Conservation (phyloP, 2,888 invertebrate species). For the Ashinkailepas kermadecensis region DNA sequence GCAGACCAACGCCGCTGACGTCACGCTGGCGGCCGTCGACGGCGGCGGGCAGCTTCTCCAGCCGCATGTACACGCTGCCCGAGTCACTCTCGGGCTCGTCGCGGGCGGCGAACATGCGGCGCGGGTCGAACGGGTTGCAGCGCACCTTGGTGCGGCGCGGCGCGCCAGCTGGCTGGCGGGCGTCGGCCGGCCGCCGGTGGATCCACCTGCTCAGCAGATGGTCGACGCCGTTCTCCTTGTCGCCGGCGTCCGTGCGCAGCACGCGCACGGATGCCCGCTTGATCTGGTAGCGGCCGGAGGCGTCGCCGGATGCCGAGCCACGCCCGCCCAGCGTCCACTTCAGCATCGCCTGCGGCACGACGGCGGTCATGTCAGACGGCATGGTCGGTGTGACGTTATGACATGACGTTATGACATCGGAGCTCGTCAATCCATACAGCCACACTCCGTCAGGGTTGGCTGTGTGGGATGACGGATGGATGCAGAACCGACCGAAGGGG, state of each 20-base stretch:
- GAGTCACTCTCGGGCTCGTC: constrained; percentile 33
- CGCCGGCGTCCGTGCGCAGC: background rate
- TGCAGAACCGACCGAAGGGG: no score
- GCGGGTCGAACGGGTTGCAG: constrained; percentile 32
- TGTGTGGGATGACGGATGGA: no score
- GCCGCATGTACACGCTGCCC: constrained; percentile 33
- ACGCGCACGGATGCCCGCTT: constrained; percentile 12
- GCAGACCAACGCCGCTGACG: background rate
- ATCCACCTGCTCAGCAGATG: background rate
- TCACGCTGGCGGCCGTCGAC: constrained; percentile 15
- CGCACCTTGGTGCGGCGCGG: constrained; percentile 1
- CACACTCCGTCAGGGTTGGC: no score
- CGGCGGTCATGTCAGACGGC: no score
- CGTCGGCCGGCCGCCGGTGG: background rate
- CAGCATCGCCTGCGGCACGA: constrained; percentile 28
- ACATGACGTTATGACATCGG: background rate
- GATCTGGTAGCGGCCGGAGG: background rate
- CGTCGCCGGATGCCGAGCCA: background rate
- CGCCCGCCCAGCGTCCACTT: constrained; percentile 33
- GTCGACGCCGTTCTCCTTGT: background rate
- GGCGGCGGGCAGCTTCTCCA: constrained; percentile 32
- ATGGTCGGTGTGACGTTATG: no score
- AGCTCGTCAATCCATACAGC: no score
- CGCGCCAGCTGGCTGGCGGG: background rate
- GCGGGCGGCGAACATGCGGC: constrained; percentile 29